Percentiles rank a stretch among this genome's conserved stretches.
Evolutionary conservation across 1,140 invertebrate genomes (phyloP).

Genomic region (Hyles vespertilio): DNA sequence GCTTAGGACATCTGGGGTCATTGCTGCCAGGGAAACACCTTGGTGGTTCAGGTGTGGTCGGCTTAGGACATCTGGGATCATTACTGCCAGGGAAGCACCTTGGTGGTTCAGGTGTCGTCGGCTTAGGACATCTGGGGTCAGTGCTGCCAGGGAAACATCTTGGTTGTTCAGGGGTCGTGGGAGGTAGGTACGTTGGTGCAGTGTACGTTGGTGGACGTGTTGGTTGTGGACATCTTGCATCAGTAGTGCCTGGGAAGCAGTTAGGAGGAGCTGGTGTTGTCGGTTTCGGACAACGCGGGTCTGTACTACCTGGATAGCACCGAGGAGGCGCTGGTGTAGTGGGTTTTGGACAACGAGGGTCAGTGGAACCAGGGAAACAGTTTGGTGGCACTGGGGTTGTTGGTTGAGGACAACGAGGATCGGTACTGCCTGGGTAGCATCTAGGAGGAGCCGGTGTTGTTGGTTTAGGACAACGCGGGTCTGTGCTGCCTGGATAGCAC

Average conservation of each 20-base stretch:
- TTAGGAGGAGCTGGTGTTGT: slow-evolving; percentile 28
- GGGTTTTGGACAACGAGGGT: too few species aligned
- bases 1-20: slow-evolving; percentile 19
- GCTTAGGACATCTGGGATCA: slow-evolving; percentile 48
- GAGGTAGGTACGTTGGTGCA: slow-evolving; percentile 49
- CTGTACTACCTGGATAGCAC: too few species aligned
- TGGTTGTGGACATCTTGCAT: slow-evolving; percentile 46
- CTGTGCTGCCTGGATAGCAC: too few species aligned
- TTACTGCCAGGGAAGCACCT: slow-evolving; percentile 49
- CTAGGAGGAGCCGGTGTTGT: too few species aligned
- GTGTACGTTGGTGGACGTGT: slow-evolving; percentile 27
- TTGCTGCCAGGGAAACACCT: slow-evolving; percentile 5
- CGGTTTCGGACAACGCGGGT: slow-evolving; percentile 18
- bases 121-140: slow-evolving; percentile 66
- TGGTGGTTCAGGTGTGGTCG: slow-evolving; percentile 6
- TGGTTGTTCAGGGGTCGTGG: slow-evolving; percentile 24
- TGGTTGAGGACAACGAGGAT: too few species aligned
- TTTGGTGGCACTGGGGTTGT: too few species aligned
- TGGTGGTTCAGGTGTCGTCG: slow-evolving; percentile 27
- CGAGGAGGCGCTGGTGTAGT: too few species aligned
- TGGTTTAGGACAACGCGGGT: too few species aligned
- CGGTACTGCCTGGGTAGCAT: too few species aligned
- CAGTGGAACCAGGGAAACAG: too few species aligned
- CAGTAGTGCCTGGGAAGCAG: slow-evolving; percentile 45
- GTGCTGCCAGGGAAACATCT: slow-evolving; percentile 64